Percentiles rank a stretch among this genome's conserved stretches.
phyloP scores from a whole-genome alignment of 2,113 vertebrate species.

The Emydura subglobosa region DNA sequence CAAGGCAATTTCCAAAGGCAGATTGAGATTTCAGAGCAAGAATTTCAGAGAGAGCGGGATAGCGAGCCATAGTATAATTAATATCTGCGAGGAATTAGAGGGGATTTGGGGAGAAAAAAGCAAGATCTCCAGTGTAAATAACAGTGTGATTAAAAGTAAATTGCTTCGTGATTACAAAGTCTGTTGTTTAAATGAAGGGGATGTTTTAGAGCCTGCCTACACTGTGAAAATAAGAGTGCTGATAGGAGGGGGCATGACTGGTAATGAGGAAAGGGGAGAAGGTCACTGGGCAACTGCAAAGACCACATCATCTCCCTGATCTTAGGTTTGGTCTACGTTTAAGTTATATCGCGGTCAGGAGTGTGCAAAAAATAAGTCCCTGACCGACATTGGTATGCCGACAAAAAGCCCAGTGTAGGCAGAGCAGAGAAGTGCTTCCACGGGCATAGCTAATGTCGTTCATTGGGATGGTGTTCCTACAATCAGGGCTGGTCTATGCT shows the following conservation, averaged over 20 bases:
- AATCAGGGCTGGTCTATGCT: not conserved
- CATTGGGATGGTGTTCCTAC: too few relatives aligned
- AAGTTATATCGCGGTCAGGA: not conserved
- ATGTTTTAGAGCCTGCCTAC: not conserved
- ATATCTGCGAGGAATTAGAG: slow-evolving; percentile 61
- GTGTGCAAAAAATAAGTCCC: not conserved
- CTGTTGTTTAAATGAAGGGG: not conserved
- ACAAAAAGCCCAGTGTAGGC: not conserved
- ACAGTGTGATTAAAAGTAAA: slow-evolving; percentile 62
- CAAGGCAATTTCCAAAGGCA: not conserved
- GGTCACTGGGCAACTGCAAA: not conserved
- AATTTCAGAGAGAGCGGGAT: not conserved
- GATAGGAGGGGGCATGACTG: not conserved
- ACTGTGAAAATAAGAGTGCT: not conserved
- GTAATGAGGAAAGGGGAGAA: not conserved
- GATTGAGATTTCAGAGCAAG: slow-evolving; percentile 32
- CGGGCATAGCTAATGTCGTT: not conserved
- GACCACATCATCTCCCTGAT: not conserved
- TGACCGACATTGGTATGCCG: not conserved
- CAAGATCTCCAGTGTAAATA: slow-evolving; percentile 64
- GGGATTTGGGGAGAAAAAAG: slow-evolving; percentile 60
- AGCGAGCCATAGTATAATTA: slow-evolving; percentile 8
- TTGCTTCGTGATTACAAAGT: not conserved
- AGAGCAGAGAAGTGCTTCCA: not conserved
- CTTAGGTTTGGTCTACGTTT: not conserved